Evolutionary conservation across 1,140 invertebrate species (phyloP).

Genomic region (Medauroidea extradentata): DNA sequence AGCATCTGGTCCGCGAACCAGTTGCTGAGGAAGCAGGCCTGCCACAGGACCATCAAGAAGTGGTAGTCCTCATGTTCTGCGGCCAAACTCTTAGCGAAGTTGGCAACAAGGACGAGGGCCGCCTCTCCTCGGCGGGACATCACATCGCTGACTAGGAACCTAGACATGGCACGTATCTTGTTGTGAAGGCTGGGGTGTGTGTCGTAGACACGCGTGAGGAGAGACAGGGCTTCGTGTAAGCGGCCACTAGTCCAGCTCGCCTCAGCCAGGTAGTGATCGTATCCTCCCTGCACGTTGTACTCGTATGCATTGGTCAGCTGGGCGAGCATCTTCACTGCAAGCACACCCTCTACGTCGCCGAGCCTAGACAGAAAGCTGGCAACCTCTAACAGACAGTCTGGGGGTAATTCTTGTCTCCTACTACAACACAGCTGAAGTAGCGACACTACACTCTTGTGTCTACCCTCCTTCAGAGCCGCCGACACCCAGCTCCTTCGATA

Average conservation of each 20-base stretch:
- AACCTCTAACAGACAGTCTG: background rate
- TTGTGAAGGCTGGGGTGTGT: background rate
- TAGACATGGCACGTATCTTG: background rate
- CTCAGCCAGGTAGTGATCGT: conserved; percentile 4
- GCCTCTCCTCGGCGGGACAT: background rate
- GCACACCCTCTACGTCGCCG: background rate
- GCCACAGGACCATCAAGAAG: conserved; percentile 4
- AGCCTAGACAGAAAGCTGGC: background rate
- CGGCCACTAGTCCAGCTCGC: background rate
- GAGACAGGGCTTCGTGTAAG: background rate
- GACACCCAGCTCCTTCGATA: background rate
- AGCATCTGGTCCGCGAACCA: conserved; percentile 4
- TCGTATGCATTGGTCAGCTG: background rate
- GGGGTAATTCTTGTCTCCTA: background rate
- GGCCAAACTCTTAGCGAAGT: conserved; percentile 1
- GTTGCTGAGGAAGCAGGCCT: conserved; percentile 9
- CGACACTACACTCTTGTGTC: background rate
- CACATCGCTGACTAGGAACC: background rate
- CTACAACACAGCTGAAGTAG: background rate
- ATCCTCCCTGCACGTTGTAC: background rate
- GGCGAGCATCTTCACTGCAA: background rate
- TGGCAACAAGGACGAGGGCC: conserved; percentile 4
- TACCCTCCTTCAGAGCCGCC: background rate
- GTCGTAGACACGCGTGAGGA: conserved; percentile 3
- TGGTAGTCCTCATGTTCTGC: background rate